phyloP scores from a whole-genome alignment of 2,113 vertebrate genomes.

The Empidonax alnorum region DNA sequence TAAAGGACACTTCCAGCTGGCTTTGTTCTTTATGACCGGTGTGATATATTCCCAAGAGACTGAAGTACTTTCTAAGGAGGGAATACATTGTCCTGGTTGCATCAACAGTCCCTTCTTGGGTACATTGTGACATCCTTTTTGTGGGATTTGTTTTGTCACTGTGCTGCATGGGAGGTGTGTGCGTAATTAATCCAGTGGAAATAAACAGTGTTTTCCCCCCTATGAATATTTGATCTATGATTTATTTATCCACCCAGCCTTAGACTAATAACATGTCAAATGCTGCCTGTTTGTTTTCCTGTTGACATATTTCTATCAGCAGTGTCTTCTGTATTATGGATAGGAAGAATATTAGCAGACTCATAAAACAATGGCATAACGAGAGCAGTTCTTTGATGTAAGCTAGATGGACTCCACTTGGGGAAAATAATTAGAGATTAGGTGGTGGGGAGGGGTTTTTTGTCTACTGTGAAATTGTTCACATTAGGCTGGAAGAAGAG shows the following conservation, averaged over 20 bases:
- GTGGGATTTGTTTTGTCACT: neutral
- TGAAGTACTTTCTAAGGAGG: neutral
- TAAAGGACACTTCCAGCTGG: neutral
- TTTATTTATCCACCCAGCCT: conserved; percentile 56
- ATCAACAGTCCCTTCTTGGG: conserved; percentile 1
- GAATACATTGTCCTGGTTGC: neutral
- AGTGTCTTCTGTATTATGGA: conserved; percentile 50
- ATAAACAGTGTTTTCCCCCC: conserved; percentile 54
- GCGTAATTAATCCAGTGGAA: conserved; percentile 45
- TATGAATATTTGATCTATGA: conserved; percentile 51
- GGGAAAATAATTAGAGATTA: conserved; percentile 40
- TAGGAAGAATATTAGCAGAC: conserved; percentile 57
- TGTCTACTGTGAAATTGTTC: conserved; percentile 48
- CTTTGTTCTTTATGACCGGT: neutral
- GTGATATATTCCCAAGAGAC: neutral
- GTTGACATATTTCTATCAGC: conserved; percentile 68
- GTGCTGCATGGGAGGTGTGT: neutral
- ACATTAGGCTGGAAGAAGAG: conserved; percentile 41
- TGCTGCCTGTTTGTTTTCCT: conserved; percentile 67
- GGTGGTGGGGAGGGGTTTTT: neutral
- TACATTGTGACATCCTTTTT: conserved; percentile 10
- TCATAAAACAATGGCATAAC: conserved; percentile 60
- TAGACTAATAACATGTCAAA: conserved; percentile 58
- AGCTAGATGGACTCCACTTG: conserved; percentile 45
- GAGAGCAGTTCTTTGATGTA: conserved; percentile 54